Evolutionary conservation across 2,888 invertebrate genomes (phyloP).

Genomic region (Pseudococcus longispinus): DNA sequence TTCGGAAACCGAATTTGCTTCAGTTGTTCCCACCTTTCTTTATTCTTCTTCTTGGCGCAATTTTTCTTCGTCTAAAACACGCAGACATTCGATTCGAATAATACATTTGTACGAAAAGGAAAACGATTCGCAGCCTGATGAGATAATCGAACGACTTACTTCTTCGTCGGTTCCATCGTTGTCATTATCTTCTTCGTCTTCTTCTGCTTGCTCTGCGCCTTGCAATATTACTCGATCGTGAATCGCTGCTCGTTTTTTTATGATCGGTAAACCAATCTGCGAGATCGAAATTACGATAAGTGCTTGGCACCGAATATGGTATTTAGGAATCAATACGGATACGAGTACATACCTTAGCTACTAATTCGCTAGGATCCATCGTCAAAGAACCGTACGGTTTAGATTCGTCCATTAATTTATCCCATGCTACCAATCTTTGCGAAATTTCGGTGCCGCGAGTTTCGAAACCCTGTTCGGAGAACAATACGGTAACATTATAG

Average conservation of each 20-base stretch:
- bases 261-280: background rate
- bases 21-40: slow-evolving; percentile 45
- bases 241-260: background rate
- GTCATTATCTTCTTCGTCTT: slow-evolving; percentile 44
- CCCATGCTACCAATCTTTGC: slow-evolving; percentile 81
- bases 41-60: slow-evolving; percentile 46
- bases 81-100: background rate
- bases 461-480: slow-evolving; percentile 82
- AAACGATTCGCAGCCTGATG: background rate
- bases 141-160: background rate
- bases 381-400: slow-evolving; percentile 74
- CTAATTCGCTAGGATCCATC: slow-evolving; percentile 69
- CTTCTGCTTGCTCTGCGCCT: background rate
- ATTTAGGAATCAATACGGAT: background rate
- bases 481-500: background rate
- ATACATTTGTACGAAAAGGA: background rate
- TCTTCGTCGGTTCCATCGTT: background rate
- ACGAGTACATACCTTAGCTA: slow-evolving; percentile 19
- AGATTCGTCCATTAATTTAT: slow-evolving; percentile 80
- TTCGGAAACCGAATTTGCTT: slow-evolving; percentile 45
- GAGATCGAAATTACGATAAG: background rate
- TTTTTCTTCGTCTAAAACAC: slow-evolving; percentile 8
- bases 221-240: background rate
- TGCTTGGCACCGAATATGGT: no score
- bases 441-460: slow-evolving; percentile 87